Evolutionary conservation across 1,140 invertebrate species (phyloP), one percentile per base, ranked within the genome.

Genomic region (Dreissena rostriformis): DNA sequence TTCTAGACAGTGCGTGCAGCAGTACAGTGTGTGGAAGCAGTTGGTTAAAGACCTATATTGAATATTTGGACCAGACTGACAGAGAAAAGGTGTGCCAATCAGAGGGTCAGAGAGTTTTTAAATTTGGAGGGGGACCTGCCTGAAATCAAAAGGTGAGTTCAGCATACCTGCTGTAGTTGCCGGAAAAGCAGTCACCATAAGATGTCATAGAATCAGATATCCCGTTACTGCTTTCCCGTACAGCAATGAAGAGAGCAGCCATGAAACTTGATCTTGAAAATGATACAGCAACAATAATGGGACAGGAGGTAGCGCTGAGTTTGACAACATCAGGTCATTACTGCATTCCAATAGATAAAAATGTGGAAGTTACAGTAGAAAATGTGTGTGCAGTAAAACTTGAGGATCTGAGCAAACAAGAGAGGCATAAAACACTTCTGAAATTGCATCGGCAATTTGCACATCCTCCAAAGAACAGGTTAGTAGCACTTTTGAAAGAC

Each of bases 121-220:
- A 79, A 71, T 84, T 80, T 57, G 81, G 76, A 66, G 76, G 57
- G 75, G 82, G n/a, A 66, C 65, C 22, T 71, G 74, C 17, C 24
- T 72, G 53, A 86, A 68, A 57, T 86, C 65, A 29, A 28, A 57
- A 52, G 65, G 76, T 19, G 63, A 84, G 26, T 74, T 52, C 61
- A 66, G 19, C 11, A 53, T 84, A 63, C 85, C 85, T 72, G 85
- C 73, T 57, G 52, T 55, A 55, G 55, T 86, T 57, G 85, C 75
- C 63, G 85, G 82, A 57, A 75, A 86, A 53, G 57, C 66, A n/a
- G 75, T 86, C 11, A 74, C 29, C 17, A 81, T 87, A 11, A 87
- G 82, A 85, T 85, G 82, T 85, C 5, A 73, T 87, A 28, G 82
- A 84, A n/a, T 81, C 86, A 51, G 82, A 87, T 61, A 87, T 87